A percentile compares a stretch with the other conserved stretches of the same genome.
phyloP scores from a whole-genome alignment of 2,888 invertebrate species.

The Watsonalla binaria region DNA sequence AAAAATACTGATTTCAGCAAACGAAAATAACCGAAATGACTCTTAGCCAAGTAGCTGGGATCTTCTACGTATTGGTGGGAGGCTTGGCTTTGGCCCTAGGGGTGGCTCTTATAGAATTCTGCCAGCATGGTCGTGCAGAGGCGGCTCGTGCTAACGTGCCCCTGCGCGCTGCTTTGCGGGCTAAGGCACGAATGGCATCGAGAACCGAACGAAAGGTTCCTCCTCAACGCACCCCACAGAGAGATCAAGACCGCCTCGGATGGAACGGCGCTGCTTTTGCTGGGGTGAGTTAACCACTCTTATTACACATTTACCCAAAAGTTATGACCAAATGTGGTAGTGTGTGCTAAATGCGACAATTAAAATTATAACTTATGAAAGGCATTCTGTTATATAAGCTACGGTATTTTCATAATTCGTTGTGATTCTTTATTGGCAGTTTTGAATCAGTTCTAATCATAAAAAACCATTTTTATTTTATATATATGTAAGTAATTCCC shows the following conservation, averaged over 20 bases:
- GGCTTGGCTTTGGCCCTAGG: slow-evolving; percentile 93
- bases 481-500: no score
- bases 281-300: slow-evolving; percentile 47
- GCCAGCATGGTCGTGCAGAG: slow-evolving; percentile 90
- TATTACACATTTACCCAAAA: not conserved
- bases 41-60: slow-evolving; percentile 96
- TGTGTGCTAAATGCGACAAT: no score
- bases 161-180: slow-evolving; percentile 89
- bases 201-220: slow-evolving; percentile 34
- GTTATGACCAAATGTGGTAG: not conserved
- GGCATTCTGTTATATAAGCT: no score
- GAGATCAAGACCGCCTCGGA: slow-evolving; percentile 64
- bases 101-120: slow-evolving; percentile 95
- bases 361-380: no score
- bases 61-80: slow-evolving; percentile 97
- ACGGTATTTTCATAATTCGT: no score
- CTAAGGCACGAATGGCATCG: slow-evolving; percentile 82
- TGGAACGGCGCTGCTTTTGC: slow-evolving; percentile 72
- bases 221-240: slow-evolving; percentile 40
- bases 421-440: no score
- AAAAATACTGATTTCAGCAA: slow-evolving; percentile 73
- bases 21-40: slow-evolving; percentile 88
- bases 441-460: no score
- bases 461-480: no score
- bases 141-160: slow-evolving; percentile 89